Conservation (phyloP, 2,797 vertebrate genomes). For the Halcyon smyrnensis region DNA sequence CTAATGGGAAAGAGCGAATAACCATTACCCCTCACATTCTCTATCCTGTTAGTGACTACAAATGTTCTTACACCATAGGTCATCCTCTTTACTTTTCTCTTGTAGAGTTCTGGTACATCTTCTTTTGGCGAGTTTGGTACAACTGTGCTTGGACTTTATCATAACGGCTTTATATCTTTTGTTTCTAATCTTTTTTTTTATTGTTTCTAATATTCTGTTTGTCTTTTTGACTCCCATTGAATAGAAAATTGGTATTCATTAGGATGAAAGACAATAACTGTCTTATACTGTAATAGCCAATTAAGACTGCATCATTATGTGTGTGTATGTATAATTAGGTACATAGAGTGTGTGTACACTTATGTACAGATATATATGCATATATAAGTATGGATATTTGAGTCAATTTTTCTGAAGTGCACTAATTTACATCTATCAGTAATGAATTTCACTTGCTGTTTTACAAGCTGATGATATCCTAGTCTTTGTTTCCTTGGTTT, state of each 20-base stretch:
- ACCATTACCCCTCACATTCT: background rate
- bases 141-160: background rate
- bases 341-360: background rate
- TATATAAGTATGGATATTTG: background rate
- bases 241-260: background rate
- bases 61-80: background rate
- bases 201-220: background rate
- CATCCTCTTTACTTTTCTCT: background rate
- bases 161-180: background rate
- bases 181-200: background rate
- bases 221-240: background rate
- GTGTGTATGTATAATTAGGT: background rate
- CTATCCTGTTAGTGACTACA: background rate
- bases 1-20: background rate
- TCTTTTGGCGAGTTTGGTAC: background rate
- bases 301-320: background rate
- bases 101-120: background rate
- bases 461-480: background rate
- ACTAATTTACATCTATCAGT: background rate
- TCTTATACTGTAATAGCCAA: background rate
- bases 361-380: fast-evolving
- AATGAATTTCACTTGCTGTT: background rate
- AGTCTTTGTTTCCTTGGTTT: background rate
- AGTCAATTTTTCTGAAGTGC: background rate
- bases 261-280: background rate